Conservation (phyloP, 2,797 vertebrate species). For the Podargus strigoides region DNA sequence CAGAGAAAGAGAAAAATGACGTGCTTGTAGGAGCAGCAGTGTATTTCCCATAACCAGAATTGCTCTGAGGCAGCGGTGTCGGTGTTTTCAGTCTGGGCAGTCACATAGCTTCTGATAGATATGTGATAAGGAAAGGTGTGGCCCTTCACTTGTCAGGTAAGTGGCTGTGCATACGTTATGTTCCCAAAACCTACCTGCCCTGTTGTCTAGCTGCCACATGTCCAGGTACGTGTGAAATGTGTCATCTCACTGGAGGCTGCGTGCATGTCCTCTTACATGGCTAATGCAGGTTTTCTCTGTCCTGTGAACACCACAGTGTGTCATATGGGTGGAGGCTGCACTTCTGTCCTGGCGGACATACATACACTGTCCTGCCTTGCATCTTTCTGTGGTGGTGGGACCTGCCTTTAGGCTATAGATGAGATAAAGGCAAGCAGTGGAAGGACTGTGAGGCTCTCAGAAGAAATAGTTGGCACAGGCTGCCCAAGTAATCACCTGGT, state of each 20-base stretch:
- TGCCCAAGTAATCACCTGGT: neutral
- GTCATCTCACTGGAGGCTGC: neutral
- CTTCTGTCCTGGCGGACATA: neutral
- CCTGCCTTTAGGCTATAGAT: neutral
- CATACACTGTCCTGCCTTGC: fast-evolving
- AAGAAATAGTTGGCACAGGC: neutral
- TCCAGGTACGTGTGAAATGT: neutral
- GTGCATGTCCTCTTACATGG: fast-evolving
- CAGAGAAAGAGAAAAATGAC: neutral
- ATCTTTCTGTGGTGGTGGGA: neutral
- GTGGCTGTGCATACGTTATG: neutral
- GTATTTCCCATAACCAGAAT: neutral
- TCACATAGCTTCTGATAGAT: neutral
- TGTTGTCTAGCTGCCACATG: neutral
- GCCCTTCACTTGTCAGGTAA: neutral
- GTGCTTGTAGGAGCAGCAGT: neutral
- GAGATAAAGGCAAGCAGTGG: neutral
- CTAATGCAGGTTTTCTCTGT: neutral
- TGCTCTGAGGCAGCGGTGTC: neutral
- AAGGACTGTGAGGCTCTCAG: neutral
- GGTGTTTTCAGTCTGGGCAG: neutral
- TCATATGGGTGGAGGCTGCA: neutral
- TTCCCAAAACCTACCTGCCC: neutral
- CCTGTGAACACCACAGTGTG: neutral
- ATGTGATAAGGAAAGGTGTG: neutral